Evolutionary conservation across 2,113 vertebrate genomes (phyloP).

Genomic region (Plotosus lineatus): DNA sequence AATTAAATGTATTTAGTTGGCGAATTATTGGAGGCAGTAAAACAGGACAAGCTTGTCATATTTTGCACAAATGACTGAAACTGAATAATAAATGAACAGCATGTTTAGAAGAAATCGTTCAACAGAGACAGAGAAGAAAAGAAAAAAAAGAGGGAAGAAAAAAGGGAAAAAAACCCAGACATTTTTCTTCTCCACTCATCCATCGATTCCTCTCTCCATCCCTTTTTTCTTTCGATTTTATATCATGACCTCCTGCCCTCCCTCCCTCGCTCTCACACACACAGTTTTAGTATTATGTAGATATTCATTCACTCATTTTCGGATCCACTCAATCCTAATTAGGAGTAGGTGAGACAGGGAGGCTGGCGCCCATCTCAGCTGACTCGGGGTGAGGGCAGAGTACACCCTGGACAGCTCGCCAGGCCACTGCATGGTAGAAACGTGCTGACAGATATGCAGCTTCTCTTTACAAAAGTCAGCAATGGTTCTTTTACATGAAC

Average conservation of each 20-base stretch:
- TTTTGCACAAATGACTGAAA: conserved; percentile 12
- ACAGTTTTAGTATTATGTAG: too few relatives aligned
- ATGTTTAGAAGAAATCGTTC: background rate
- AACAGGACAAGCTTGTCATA: conserved; percentile 1
- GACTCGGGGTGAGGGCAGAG: too few relatives aligned
- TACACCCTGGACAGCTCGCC: too few relatives aligned
- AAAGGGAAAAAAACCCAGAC: background rate
- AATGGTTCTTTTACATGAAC: too few relatives aligned
- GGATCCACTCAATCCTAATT: too few relatives aligned
- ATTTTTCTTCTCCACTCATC: background rate
- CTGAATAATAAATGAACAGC: conserved; percentile 14
- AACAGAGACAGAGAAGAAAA: background rate
- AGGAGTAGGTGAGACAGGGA: too few relatives aligned
- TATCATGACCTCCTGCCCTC: conserved; percentile 3
- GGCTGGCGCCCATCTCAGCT: too few relatives aligned
- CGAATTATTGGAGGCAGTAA: background rate
- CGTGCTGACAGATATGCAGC: too few relatives aligned
- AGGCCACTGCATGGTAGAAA: too few relatives aligned
- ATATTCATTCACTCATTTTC: too few relatives aligned
- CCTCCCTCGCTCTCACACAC: background rate
- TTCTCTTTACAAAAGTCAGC: too few relatives aligned
- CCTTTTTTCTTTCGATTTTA: background rate
- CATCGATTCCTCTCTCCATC: background rate
- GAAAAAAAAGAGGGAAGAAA: too few relatives aligned
- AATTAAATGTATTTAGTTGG: background rate